Evolutionary conservation across 1,140 invertebrate species (phyloP), one percentile per base, ranked within the genome.

Genomic region (Camponotus vicinus): DNA sequence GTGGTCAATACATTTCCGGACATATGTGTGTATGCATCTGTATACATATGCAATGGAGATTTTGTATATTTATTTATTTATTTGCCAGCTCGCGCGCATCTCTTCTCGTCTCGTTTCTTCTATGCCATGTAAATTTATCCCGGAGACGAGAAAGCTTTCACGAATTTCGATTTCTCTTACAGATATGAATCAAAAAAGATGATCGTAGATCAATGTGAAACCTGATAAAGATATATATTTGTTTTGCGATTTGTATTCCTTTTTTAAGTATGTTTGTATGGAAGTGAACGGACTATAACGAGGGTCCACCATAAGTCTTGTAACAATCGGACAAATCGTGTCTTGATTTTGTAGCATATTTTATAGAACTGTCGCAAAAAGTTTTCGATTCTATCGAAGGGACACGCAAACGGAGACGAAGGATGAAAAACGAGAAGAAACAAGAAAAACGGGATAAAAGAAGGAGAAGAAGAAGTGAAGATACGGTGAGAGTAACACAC

Each of bases 1-100:
- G 15, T 7, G 45, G 27, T 77, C 69, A 85, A 87, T 55, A 63
- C 5, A 52, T 67, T 59, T 9, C n/a, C 61, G 1, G 5, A 1
- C n/a, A 8, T 18, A 18, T 3, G 32, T 5, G 2, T 9, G 3
- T 49, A 3, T 34, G 18, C 27, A 27, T 27, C 27, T 18, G n/a
- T 15, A n/a, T 13, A 3, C 18, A 18, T 52, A 52, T 15, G 13
- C 49, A 18, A 52, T 13, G 21, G 40, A 15, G 49, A 61, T 70
- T 86, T 70, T 49, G 52, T 80, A 59, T 80, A 61, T 80, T 52
- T 69, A 82, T 86, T 82, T 55, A 76, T 82, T 67, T 64, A 85
- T 73, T 45, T 64, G 52, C 21, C 18, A 9, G n/a, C 27, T 75
- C 7, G 11, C 32, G 3, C n/a, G 70, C 45, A 63, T 34, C 9